A percentile compares a stretch with the other conserved stretches of the same genome.
These are phyloP conservation scores for Sinella curviseta DNA, from an alignment of 1,140 invertebrate genomes.

Conservation along the genomic window DNA sequence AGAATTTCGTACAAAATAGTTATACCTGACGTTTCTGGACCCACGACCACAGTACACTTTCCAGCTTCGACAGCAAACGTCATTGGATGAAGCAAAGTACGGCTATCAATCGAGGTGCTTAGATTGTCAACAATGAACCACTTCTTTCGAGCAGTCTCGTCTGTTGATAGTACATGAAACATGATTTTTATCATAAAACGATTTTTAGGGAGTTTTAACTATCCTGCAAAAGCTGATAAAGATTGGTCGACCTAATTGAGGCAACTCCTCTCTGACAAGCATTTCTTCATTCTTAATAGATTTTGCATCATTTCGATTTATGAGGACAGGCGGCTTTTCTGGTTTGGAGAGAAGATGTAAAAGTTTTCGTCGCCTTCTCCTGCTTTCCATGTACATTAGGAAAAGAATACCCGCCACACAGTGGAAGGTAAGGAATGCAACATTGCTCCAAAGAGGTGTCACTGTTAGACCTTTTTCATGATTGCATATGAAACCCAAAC, in stretches of 20 bases:
- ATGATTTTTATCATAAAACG: not conserved
- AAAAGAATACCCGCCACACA: not conserved
- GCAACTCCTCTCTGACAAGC: no score
- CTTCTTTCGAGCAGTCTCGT: not conserved
- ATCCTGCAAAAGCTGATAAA: no score
- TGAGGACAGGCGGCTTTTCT: not conserved
- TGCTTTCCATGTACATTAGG: not conserved
- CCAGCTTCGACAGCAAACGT: conserved; percentile 24
- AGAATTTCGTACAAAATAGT: conserved; percentile 30
- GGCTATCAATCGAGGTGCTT: not conserved
- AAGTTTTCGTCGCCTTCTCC: not conserved
- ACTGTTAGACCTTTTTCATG: no score
- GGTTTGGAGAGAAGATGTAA: not conserved
- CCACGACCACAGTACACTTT: conserved; percentile 16
- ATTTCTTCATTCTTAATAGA: not conserved
- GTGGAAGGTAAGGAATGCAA: no score
- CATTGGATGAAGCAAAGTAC: not conserved
- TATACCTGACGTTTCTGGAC: conserved; percentile 18
- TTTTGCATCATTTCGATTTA: not conserved
- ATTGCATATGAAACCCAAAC: no score
- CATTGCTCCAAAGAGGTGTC: no score
- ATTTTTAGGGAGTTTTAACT: no score
- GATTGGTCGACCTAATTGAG: no score
- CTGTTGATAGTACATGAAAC: no score
- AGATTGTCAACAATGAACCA: not conserved